Evolutionary conservation across 2,797 vertebrate species (phyloP).

Genomic region (Lerista edwardsae): DNA sequence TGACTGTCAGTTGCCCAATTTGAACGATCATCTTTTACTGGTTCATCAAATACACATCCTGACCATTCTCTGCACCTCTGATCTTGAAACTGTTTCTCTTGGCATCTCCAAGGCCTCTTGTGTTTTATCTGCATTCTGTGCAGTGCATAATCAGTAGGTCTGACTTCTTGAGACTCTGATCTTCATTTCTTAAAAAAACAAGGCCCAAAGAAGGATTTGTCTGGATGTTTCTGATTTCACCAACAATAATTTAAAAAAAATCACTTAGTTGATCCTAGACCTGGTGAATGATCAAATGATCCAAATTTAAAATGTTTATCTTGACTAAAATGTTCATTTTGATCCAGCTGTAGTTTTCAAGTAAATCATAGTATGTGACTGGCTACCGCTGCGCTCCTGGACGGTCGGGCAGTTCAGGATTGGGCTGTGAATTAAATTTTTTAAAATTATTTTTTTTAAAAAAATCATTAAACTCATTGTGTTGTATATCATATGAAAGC

Average conservation of each 20-base stretch:
- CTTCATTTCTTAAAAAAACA: background rate
- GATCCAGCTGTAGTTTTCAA: slow-evolving; percentile 4
- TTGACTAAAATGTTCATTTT: background rate
- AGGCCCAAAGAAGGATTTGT: background rate
- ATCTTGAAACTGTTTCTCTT: background rate
- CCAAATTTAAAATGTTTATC: background rate
- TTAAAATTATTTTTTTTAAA: no score
- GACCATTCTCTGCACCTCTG: background rate
- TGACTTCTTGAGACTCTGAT: background rate
- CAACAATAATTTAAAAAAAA: background rate
- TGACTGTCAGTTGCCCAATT: background rate
- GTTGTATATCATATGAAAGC: no score
- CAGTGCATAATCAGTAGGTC: background rate
- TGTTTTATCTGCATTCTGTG: background rate
- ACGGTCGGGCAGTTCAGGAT: no score
- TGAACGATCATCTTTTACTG: background rate
- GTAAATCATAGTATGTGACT: no score
- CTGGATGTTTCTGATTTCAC: background rate
- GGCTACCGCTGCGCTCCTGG: no score
- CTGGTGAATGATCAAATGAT: background rate
- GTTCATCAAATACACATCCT: background rate
- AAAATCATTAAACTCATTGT: no score
- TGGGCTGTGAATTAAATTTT: no score
- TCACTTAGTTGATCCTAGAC: background rate
- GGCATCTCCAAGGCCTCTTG: background rate